Base-by-base conservation (phyloP, 2,113 vertebrate genomes). In the Cavia porcellus region DNA sequence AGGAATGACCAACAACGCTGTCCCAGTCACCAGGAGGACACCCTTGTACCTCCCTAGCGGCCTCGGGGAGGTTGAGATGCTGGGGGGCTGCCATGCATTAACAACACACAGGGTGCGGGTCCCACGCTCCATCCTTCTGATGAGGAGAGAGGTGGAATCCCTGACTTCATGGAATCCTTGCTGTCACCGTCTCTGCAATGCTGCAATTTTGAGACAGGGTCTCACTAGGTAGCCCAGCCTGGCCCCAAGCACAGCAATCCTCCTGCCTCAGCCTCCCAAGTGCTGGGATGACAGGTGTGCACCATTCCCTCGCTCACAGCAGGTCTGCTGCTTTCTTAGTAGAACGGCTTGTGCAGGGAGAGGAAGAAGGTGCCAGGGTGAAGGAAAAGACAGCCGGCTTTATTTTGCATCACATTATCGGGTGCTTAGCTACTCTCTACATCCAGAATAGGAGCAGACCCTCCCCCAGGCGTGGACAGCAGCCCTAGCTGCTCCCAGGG, bases 101-200 rank as follows among this genome's bases (percentile, higher is more conserved):
- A 0, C 7, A 59, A 22, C 1, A 9, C 61, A 28, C 30, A 55
- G 25, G 0, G 1, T 12, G 2, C 8, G n/a, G 0, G 2, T 3
- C 12, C 20, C 7, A 38, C 0, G 28, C 0, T 28, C 24, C 13
- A 9, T 1, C 87, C 72, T 7, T 22, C 55, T 30, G 35, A 11
- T 3, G 70, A 30, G 47, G 82, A 50, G 25, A 7, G 4, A 47
- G n/a, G 3, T 10, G 35, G 61, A 42, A n/a, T 0, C 52, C 42
- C 17, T 0, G 20, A 32, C 0, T 9, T 28, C 3, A 5, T 0
- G 28, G 32, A 42, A 24, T 22, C 5, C 4, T 11, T 62, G 32
- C 68, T 2, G 1, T 19, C 0, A 2, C 79, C 12, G 32, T 1
- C 13, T 3, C 0, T 1, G 7, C 62, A 47, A 11, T 11, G 45